phyloP scores from a whole-genome alignment of 1,140 invertebrate genomes.

The Tetramorium simillimum region DNA sequence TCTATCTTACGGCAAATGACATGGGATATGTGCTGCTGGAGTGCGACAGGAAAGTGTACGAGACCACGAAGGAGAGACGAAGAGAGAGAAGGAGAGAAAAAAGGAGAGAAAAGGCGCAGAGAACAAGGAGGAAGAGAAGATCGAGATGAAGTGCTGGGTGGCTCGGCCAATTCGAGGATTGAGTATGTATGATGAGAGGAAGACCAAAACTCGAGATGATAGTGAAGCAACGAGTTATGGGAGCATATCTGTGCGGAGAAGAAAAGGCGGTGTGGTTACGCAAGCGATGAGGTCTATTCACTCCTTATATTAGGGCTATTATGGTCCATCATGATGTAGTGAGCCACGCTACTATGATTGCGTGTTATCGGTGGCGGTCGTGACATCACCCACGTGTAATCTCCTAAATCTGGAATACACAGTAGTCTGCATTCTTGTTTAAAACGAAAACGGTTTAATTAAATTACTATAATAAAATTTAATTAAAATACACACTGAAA shows the following conservation, averaged over 20 bases:
- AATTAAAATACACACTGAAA: background rate
- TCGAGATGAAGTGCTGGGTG: conserved; percentile 56
- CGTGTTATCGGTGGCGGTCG: conserved; percentile 5
- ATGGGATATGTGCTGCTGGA: conserved; percentile 19
- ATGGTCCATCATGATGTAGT: conserved; percentile 64
- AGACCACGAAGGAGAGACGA: background rate
- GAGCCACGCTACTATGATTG: background rate
- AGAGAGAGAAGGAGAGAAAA: background rate
- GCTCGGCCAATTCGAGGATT: conserved; percentile 53
- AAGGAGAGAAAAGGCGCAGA: background rate
- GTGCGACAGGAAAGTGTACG: conserved; percentile 34
- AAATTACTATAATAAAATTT: too few species aligned
- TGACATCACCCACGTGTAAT: conserved; percentile 9
- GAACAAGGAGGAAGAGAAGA: conserved; percentile 30
- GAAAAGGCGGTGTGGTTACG: conserved; percentile 71
- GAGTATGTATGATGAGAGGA: conserved; percentile 39
- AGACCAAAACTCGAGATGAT: conserved; percentile 44
- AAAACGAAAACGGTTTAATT: background rate
- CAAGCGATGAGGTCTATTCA: conserved; percentile 80
- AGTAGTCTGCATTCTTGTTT: background rate
- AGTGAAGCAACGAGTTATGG: conserved; percentile 52
- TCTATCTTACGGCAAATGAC: conserved; percentile 30
- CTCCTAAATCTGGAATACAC: background rate
- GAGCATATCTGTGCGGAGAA: conserved; percentile 56
- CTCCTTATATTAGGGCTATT: conserved; percentile 77